A percentile compares a stretch with the other conserved stretches of the same genome.
Conservation (phyloP, 2,888 invertebrate species). For the Torymus auratus region DNA sequence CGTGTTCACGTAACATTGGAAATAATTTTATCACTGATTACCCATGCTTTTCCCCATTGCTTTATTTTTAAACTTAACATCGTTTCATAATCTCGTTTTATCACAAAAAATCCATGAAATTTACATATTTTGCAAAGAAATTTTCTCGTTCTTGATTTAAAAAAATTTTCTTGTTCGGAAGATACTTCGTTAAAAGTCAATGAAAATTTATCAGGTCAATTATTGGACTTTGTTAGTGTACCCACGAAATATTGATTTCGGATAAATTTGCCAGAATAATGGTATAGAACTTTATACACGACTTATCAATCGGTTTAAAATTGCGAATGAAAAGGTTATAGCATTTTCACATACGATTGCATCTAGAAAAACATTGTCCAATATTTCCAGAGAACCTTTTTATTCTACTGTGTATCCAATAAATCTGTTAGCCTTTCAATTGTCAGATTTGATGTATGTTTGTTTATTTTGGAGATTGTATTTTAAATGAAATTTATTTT, state of each 20-base stretch:
- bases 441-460: background rate
- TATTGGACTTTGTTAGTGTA: background rate
- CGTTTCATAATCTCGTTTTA: too few relatives aligned
- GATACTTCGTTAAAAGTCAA: too few relatives aligned
- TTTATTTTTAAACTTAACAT: too few relatives aligned
- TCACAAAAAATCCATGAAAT: too few relatives aligned
- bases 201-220: constrained; percentile 8
- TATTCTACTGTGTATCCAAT: background rate
- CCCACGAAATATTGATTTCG: constrained; percentile 11
- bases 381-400: background rate
- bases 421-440: background rate
- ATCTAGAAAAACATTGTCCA: constrained; percentile 5
- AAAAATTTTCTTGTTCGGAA: too few relatives aligned
- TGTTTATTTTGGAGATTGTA: background rate
- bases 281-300: background rate
- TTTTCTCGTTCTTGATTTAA: too few relatives aligned
- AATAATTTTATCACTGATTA: background rate
- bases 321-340: constrained; percentile 9
- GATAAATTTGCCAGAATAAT: background rate
- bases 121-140: too few relatives aligned
- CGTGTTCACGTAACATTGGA: background rate
- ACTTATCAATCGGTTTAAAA: constrained; percentile 12
- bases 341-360: constrained; percentile 7
- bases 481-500: background rate
- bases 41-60: too few relatives aligned